Evolutionary conservation across 2,113 vertebrate genomes (phyloP), one percentile per base, ranked within the genome.

Genomic region (Lasiurus borealis): DNA sequence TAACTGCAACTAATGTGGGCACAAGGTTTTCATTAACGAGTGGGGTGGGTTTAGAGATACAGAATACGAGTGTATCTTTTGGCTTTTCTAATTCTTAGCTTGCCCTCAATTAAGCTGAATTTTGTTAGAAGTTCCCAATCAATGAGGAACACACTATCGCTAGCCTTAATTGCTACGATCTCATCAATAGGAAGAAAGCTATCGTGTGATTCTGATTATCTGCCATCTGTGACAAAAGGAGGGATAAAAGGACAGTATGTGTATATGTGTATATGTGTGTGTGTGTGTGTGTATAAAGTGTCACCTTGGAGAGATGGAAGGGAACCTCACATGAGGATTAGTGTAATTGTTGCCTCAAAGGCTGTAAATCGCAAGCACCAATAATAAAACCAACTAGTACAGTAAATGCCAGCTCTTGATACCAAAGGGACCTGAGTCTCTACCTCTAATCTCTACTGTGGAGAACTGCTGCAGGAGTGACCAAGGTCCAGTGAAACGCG

Each of bases 111-210:
- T 88, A 68, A 87, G 36, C 92, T 57, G 90, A 93, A 64, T 69
- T 94, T 69, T 66, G 50, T 16, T 16, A 66, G 29, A 86, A 68
- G 90, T 18, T 94, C 66, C 15, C 84, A 84, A 71, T 34, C 57
- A 88, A 19, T 94, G 57, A 59, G 69, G 62, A n/a, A 64, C 13
- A 81, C 23, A 77, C 59, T 73, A 86, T 82, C 71, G 90, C 85
- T 81, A 44, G 36, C 62, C 66, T 82, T 57, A 87, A 83, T 18
- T 92, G 66, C 80, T 81, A 83, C 50, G 44, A 62, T 34, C 62
- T 97, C 82, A 90, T 78, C 64, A 85, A 44, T 36, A 71, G 46
- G 75, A 95, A 90, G 86, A 91, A 87, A 91, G 83, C 3, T 18
- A 77, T n/a, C 85, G 44, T 7, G 34, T 48, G 77, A 83, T 83